Conservation (phyloP, 2,113 vertebrate species). For the Genyomyrus donnyi region DNA sequence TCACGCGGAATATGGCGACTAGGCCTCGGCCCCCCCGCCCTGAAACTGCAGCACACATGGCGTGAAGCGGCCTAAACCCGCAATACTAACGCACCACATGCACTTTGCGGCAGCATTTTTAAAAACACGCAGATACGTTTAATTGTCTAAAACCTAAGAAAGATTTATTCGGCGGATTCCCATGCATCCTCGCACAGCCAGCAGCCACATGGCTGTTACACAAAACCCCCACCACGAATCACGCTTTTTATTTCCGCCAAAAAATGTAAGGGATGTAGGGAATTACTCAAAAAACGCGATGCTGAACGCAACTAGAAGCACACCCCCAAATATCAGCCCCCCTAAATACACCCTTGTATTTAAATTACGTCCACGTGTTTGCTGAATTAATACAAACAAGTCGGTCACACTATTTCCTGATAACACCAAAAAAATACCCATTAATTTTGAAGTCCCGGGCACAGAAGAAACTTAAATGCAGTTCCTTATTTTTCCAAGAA, state of each 20-base stretch:
- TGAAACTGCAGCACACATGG: neutral
- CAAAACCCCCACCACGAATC: neutral
- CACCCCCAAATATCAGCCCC: neutral
- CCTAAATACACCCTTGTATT: neutral
- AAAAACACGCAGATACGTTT: neutral
- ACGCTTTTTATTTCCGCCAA: neutral
- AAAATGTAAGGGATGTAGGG: neutral
- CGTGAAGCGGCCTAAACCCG: neutral
- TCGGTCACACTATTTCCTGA: conserved; percentile 2
- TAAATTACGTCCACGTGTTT: neutral
- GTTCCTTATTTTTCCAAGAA: neutral
- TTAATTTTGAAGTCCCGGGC: neutral
- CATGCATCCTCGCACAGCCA: neutral
- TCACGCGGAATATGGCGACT: neutral
- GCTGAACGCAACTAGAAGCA: neutral
- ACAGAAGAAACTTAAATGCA: neutral
- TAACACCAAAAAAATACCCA: neutral
- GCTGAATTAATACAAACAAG: neutral
- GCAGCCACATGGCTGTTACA: neutral
- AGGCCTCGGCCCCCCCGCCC: neutral
- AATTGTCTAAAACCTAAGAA: neutral
- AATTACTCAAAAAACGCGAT: neutral
- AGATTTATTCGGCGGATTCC: neutral
- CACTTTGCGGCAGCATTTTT: neutral
- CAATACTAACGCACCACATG: neutral